These are phyloP conservation scores for Tenodera sinensis DNA, from an alignment of 2,888 invertebrate species.

Conservation along the genomic window DNA sequence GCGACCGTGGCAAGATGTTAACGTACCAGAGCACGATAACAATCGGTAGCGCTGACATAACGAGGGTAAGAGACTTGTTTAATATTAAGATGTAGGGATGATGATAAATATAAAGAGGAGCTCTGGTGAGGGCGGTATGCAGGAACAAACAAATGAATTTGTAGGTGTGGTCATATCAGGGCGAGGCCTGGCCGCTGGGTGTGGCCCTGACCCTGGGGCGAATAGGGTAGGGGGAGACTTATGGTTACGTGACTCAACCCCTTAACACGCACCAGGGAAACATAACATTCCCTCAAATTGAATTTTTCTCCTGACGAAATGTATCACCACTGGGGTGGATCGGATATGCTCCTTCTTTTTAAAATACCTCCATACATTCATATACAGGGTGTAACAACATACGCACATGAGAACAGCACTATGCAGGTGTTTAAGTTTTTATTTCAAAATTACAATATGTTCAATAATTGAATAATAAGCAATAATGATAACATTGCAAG, in stretches of 20 bases:
- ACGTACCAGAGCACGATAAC: neutral
- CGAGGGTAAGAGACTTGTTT: neutral
- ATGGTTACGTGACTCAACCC: constrained; percentile 8
- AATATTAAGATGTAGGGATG: neutral
- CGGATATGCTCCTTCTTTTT: neutral
- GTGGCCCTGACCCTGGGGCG: constrained; percentile 5
- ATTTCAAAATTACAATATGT: too few relatives aligned
- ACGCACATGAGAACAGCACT: too few relatives aligned
- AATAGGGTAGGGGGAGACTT: neutral
- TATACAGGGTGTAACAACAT: neutral
- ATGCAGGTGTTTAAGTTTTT: too few relatives aligned
- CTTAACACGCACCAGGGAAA: neutral
- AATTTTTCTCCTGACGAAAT: neutral
- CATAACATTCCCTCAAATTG: constrained; percentile 4
- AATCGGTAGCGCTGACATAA: neutral
- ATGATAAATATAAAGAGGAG: neutral
- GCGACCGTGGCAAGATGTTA: too few relatives aligned
- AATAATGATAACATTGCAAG: too few relatives aligned
- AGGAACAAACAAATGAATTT: constrained; percentile 4
- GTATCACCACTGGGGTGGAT: neutral
- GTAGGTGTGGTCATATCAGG: constrained; percentile 4
- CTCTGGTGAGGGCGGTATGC: neutral
- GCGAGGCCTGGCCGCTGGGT: neutral
- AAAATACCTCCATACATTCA: neutral
- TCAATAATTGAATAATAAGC: too few relatives aligned